phyloP scores from a whole-genome alignment of 2,797 vertebrate species.

The Hafferia zeledoni region DNA sequence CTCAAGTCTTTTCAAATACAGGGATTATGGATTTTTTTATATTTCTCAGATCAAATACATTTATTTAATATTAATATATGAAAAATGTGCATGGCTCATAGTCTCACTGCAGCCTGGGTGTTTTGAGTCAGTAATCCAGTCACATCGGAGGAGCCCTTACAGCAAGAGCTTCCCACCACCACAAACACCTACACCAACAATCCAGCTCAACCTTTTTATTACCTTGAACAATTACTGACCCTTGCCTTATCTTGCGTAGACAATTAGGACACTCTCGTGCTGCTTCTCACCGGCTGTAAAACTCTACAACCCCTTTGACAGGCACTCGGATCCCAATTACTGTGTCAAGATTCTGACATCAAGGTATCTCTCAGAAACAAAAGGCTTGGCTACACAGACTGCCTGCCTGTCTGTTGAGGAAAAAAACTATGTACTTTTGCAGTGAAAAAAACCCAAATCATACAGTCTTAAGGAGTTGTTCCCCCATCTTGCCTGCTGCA shows the following conservation, averaged over 20 bases:
- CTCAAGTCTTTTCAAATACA: neutral
- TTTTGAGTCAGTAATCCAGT: neutral
- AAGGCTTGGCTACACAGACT: slow-evolving; percentile 29
- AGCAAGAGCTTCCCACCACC: neutral
- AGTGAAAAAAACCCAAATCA: neutral
- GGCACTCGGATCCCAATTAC: slow-evolving; percentile 49
- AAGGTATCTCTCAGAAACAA: slow-evolving; percentile 37
- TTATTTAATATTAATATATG: neutral
- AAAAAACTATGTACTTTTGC: neutral
- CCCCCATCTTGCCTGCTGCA: neutral
- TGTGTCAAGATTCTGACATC: slow-evolving; percentile 58
- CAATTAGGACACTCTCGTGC: neutral
- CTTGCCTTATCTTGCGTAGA: slow-evolving; percentile 29
- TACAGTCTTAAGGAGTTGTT: neutral
- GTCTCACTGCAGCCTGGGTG: neutral
- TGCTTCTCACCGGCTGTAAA: slow-evolving; percentile 55
- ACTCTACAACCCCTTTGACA: slow-evolving; percentile 54
- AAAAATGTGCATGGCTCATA: neutral
- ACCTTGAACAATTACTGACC: slow-evolving; percentile 43
- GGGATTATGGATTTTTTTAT: neutral
- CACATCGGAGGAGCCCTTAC: neutral
- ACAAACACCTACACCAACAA: slow-evolving; percentile 18
- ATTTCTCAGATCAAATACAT: neutral
- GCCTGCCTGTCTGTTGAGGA: neutral
- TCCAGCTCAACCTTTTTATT: neutral